Conservation (phyloP, 2,113 vertebrate species). For the Ciconia boyciana region DNA sequence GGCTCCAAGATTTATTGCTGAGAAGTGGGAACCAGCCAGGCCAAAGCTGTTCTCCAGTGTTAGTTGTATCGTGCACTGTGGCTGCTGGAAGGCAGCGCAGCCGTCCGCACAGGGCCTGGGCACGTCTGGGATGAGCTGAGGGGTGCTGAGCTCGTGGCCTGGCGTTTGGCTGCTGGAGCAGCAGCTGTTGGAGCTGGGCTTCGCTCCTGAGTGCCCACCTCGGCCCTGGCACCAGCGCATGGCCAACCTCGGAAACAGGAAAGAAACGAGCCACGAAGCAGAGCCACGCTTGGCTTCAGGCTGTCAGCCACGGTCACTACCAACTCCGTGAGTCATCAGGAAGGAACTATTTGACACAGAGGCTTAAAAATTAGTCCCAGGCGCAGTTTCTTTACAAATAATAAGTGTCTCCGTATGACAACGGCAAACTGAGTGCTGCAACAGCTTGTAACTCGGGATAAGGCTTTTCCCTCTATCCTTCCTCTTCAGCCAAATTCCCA, state of each 20-base stretch:
- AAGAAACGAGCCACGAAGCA: rapidly evolving
- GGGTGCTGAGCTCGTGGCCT: background rate
- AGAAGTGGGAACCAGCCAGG: background rate
- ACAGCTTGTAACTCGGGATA: background rate
- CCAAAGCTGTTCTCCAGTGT: background rate
- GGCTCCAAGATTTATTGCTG: rapidly evolving
- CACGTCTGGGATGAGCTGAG: rapidly evolving
- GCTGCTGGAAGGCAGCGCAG: background rate
- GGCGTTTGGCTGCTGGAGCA: background rate
- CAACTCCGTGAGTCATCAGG: rapidly evolving
- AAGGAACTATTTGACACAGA: rapidly evolving
- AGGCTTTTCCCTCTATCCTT: background rate
- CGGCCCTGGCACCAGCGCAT: too few species aligned
- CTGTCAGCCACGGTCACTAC: rapidly evolving
- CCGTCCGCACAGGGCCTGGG: rapidly evolving
- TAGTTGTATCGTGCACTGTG: rapidly evolving
- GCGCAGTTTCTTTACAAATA: rapidly evolving
- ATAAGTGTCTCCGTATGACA: background rate
- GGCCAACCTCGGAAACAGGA: rapidly evolving
- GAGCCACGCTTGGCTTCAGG: background rate
- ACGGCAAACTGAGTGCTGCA: too few species aligned
- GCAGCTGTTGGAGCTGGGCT: background rate
- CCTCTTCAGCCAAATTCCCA: rapidly evolving
- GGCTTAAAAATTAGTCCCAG: background rate
- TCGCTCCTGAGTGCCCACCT: background rate